Evolutionary conservation across 2,113 vertebrate genomes (phyloP).

Genomic region (Labrus mixtus): DNA sequence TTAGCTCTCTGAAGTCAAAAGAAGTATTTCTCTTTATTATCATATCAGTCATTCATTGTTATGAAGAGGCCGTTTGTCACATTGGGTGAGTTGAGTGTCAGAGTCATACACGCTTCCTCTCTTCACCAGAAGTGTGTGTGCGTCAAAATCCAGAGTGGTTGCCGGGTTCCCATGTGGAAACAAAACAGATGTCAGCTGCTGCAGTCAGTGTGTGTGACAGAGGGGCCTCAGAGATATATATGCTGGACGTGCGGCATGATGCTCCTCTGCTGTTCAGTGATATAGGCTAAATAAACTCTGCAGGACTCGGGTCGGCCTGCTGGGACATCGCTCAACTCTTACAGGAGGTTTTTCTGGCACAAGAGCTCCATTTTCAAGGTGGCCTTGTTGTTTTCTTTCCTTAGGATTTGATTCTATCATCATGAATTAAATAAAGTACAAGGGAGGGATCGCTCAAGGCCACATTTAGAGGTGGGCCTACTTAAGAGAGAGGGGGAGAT

Average conservation of each 20-base stretch:
- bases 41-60: slow-evolving; percentile 31
- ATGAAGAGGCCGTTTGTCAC: slow-evolving; percentile 22
- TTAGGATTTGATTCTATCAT: slow-evolving; percentile 46
- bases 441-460: slow-evolving; percentile 43
- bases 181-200: slow-evolving; percentile 73
- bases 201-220: slow-evolving; percentile 61
- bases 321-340: slow-evolving; percentile 59
- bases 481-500: slow-evolving; percentile 6
- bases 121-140: slow-evolving; percentile 43
- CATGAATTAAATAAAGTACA: slow-evolving; percentile 51
- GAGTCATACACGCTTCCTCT: slow-evolving; percentile 46
- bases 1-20: slow-evolving; percentile 22
- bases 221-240: slow-evolving; percentile 60
- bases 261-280: slow-evolving; percentile 71
- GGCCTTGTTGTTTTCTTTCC: slow-evolving; percentile 36
- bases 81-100: slow-evolving; percentile 17
- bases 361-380: slow-evolving; percentile 39
- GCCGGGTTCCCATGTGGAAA: slow-evolving; percentile 63
- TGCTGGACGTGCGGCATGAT: slow-evolving; percentile 67
- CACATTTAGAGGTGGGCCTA: slow-evolving; percentile 39
- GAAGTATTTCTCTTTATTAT: slow-evolving; percentile 35
- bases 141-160: slow-evolving; percentile 36
- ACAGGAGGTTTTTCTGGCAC: slow-evolving; percentile 55
- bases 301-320: slow-evolving; percentile 40
- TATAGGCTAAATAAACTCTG: slow-evolving; percentile 74